A percentile compares a stretch with the other conserved stretches of the same genome.
phyloP scores from a whole-genome alignment of 2,797 vertebrate species.

The Poeciliopsis turneri region DNA sequence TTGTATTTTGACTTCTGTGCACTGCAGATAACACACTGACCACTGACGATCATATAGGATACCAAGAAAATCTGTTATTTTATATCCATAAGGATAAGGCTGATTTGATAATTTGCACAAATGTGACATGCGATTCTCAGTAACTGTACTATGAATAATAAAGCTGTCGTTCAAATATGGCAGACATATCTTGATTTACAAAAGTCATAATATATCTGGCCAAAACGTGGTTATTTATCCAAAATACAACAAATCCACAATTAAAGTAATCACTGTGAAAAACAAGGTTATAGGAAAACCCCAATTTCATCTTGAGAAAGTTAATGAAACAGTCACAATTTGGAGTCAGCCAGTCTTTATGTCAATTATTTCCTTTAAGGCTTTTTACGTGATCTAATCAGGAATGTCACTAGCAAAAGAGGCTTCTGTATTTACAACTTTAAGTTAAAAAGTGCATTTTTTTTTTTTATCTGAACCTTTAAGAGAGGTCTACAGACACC shows the following conservation, averaged over 20 bases:
- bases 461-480: background rate
- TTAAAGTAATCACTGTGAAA: background rate
- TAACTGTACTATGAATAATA: background rate
- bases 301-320: background rate
- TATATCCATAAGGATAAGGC: background rate
- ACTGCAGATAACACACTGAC: background rate
- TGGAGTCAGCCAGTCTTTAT: background rate
- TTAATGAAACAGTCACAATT: background rate
- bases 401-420: background rate
- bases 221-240: background rate
- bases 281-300: background rate
- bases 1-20: background rate
- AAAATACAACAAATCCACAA: background rate
- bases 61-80: background rate
- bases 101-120: background rate
- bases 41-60: background rate
- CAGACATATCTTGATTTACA: background rate
- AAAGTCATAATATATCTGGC: background rate
- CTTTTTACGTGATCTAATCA: background rate
- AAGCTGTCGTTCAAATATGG: background rate
- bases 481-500: constrained; percentile 9
- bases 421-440: background rate
- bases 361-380: background rate
- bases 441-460: background rate
- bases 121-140: background rate